These are phyloP conservation scores for Zingel zingel DNA, from an alignment of 2,113 vertebrate genomes.

Conservation along the genomic window DNA sequence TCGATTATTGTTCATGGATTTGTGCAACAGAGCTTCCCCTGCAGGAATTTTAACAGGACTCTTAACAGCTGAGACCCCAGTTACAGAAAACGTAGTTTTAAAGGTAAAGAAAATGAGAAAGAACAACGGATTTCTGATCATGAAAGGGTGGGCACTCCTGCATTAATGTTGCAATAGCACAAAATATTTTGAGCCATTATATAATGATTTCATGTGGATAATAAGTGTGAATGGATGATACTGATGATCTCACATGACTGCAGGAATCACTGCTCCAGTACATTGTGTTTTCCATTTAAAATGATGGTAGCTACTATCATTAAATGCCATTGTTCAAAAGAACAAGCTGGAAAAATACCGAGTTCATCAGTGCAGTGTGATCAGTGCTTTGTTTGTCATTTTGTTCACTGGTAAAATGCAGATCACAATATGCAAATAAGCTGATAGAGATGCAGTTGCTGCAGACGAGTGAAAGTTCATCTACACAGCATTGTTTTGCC, in stretches of 20 bases:
- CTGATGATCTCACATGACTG: not conserved
- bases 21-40: not conserved
- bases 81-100: not conserved
- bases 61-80: not conserved
- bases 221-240: not conserved
- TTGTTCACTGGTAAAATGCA: not conserved
- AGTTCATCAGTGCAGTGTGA: not conserved
- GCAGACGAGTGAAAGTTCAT: not conserved
- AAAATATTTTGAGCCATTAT: not conserved
- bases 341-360: not conserved
- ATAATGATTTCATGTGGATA: not conserved
- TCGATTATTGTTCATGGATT: slow-evolving; percentile 25
- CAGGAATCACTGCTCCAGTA: not conserved
- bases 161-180: not conserved
- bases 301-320: not conserved
- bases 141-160: not conserved
- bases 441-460: not conserved
- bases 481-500: not conserved
- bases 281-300: not conserved
- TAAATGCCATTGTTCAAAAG: not conserved
- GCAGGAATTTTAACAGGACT: not conserved
- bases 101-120: not conserved
- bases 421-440: not conserved
- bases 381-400: not conserved
- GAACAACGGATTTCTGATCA: not conserved